Percentiles rank a stretch among this genome's conserved stretches.
These are phyloP conservation scores for Aplocera efformata DNA, from an alignment of 2,888 invertebrate genomes.

Conservation along the genomic window DNA sequence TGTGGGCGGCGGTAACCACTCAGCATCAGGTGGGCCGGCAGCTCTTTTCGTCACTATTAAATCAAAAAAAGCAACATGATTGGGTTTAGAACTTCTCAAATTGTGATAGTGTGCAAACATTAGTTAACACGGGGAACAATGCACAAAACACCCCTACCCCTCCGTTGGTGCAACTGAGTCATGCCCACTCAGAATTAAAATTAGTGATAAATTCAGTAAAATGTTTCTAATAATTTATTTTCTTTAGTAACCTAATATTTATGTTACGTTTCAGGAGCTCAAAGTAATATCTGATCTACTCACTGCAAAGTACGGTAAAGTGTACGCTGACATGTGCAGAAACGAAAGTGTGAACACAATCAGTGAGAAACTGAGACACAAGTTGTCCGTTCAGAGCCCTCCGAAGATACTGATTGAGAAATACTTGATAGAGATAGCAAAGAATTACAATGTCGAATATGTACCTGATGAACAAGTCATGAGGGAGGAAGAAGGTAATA, in stretches of 20 bases:
- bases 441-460: slow-evolving; percentile 96
- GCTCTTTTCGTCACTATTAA: too few species aligned
- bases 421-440: slow-evolving; percentile 96
- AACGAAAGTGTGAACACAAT: slow-evolving; percentile 89
- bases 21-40: too few species aligned
- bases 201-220: too few species aligned
- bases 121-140: too few species aligned
- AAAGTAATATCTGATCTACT: slow-evolving; percentile 93
- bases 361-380: slow-evolving; percentile 95
- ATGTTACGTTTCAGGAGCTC: slow-evolving; percentile 73
- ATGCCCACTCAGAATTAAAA: too few species aligned
- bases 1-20: too few species aligned
- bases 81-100: too few species aligned
- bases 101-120: too few species aligned
- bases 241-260: background rate
- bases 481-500: slow-evolving; percentile 84
- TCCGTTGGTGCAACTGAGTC: too few species aligned
- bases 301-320: slow-evolving; percentile 95
- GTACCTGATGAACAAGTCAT: slow-evolving; percentile 96
- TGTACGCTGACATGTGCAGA: slow-evolving; percentile 93
- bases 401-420: slow-evolving; percentile 97
- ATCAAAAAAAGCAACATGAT: too few species aligned
- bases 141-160: too few species aligned
- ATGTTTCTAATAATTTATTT: too few species aligned
- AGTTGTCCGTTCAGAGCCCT: slow-evolving; percentile 96